Conservation (phyloP, 2,797 vertebrate genomes). For the Tarsius wallacei region DNA sequence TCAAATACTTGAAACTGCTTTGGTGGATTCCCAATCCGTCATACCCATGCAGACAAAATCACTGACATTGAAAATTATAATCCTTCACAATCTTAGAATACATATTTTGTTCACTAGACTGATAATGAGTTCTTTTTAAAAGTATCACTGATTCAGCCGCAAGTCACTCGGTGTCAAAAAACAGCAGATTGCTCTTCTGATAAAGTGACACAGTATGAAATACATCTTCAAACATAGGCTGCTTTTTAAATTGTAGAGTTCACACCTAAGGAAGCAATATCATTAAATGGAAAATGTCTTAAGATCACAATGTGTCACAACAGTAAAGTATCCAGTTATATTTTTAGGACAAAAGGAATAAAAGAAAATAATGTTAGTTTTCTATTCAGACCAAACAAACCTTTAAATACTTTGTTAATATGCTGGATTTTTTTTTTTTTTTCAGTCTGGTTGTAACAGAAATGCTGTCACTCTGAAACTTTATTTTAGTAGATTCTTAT, state of each 20-base stretch:
- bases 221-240: background rate
- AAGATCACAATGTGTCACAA: background rate
- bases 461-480: background rate
- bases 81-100: constrained; percentile 13
- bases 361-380: constrained; percentile 60
- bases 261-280: constrained; percentile 56
- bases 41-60: constrained; percentile 21
- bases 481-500: background rate
- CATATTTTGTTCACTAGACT: constrained; percentile 51
- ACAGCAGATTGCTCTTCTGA: constrained; percentile 63
- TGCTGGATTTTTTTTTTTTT: background rate
- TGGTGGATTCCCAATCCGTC: constrained; percentile 40
- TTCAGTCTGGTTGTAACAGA: background rate
- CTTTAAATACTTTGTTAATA: background rate
- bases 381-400: constrained; percentile 27
- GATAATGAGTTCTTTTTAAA: constrained; percentile 75
- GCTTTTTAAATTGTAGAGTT: constrained; percentile 40
- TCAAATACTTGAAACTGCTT: constrained; percentile 56
- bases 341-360: background rate
- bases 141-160: constrained; percentile 56
- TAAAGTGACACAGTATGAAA: constrained; percentile 47
- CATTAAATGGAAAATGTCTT: constrained; percentile 64
- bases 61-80: background rate
- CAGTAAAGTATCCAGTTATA: background rate
- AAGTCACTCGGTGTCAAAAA: constrained; percentile 66